A percentile compares a stretch with the other conserved stretches of the same genome.
phyloP scores from a whole-genome alignment of 2,797 vertebrate genomes.

The Micromesistius poutassou region DNA sequence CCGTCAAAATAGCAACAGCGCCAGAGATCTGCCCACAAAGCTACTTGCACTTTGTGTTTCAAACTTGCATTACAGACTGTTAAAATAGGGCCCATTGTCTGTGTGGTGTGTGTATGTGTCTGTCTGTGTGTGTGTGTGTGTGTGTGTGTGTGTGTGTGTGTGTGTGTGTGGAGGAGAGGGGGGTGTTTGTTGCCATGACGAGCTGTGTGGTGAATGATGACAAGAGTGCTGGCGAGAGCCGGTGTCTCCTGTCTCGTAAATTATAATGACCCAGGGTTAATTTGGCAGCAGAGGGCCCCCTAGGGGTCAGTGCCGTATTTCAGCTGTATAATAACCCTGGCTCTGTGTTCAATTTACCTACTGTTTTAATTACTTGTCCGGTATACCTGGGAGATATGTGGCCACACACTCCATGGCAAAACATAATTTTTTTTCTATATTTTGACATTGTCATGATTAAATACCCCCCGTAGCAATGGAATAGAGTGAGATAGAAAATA shows the following conservation, averaged over 20 bases:
- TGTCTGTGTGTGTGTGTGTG: no score
- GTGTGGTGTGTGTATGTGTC: conserved; percentile 17
- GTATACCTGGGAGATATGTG: conserved; percentile 28
- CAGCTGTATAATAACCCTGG: conserved; percentile 53
- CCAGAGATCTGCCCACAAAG: no score
- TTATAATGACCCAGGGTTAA: conserved; percentile 65
- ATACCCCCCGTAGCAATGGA: not conserved
- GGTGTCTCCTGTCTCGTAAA: conserved; percentile 43
- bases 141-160: no score
- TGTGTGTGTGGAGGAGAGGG: no score
- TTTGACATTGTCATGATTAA: not conserved
- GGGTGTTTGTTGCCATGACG: conserved; percentile 10
- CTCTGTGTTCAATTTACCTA: conserved; percentile 39
- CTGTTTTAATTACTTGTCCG: conserved; percentile 50
- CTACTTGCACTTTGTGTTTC: no score
- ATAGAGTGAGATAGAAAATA: not conserved
- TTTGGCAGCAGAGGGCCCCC: conserved; percentile 61
- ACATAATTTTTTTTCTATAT: not conserved
- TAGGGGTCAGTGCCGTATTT: conserved; percentile 64
- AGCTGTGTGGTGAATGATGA: conserved; percentile 37
- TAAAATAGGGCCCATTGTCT: no score
- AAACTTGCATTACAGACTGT: no score
- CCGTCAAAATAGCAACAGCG: no score
- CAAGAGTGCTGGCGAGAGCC: conserved; percentile 33
- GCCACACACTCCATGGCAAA: conserved; percentile 14